A percentile compares a stretch with the other conserved stretches of the same genome.
Conservation (phyloP, 1,140 invertebrate genomes). For the Drosophila asahinai region DNA sequence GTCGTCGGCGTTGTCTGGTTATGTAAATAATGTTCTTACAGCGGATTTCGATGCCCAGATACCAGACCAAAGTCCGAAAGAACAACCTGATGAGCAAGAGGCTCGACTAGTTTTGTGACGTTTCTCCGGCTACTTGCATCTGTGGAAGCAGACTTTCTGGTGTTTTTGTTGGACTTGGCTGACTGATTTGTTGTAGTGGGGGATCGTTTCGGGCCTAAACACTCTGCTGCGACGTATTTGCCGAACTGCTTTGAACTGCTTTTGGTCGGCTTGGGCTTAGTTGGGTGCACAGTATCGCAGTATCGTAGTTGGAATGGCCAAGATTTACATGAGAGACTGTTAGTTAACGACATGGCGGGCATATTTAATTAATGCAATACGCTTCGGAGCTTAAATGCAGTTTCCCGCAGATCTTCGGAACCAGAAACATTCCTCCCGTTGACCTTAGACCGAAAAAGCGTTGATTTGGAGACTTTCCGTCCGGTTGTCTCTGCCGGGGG, state of each 20-base stretch:
- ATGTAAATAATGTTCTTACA: constrained; percentile 32
- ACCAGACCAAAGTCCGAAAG: constrained; percentile 40
- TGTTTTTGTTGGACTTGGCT: constrained; percentile 8
- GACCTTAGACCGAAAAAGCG: too few relatives aligned
- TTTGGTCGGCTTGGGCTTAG: constrained; percentile 35
- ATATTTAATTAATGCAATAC: constrained; percentile 61
- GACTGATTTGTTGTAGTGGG: constrained; percentile 7
- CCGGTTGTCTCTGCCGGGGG: not conserved
- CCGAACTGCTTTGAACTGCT: constrained; percentile 60
- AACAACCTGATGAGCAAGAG: constrained; percentile 29
- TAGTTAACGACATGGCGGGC: constrained; percentile 33
- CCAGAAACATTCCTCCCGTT: constrained; percentile 1
- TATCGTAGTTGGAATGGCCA: constrained; percentile 28
- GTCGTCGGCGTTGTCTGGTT: constrained; percentile 1
- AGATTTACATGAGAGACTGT: constrained; percentile 51
- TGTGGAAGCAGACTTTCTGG: constrained; percentile 18
- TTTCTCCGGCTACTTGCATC: constrained; percentile 25
- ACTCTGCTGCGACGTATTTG: constrained; percentile 37
- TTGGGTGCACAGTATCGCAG: not conserved
- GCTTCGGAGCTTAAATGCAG: constrained; percentile 35
- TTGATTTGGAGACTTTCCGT: constrained; percentile 43
- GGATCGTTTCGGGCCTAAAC: constrained; percentile 46
- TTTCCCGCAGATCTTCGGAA: constrained; percentile 18
- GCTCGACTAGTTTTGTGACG: constrained; percentile 59
- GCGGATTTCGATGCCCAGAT: not conserved